Evolutionary conservation across 1,140 invertebrate species (phyloP).

Genomic region (Eufriesea mexicana): DNA sequence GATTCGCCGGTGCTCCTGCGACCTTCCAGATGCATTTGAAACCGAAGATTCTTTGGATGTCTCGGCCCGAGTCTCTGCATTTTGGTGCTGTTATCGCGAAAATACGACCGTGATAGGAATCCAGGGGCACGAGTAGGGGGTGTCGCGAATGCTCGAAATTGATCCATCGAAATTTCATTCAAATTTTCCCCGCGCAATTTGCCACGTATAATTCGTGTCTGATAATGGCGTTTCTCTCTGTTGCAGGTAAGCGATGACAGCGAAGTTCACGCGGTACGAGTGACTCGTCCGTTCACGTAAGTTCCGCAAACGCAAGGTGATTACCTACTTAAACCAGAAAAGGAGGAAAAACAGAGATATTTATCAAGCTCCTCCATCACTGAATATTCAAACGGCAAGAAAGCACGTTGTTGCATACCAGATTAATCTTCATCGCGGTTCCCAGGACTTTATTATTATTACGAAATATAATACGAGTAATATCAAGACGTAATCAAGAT

Average conservation of each 20-base stretch:
- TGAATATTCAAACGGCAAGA: constrained; percentile 7
- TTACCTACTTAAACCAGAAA: not conserved
- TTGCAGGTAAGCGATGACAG: constrained; percentile 51
- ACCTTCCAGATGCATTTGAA: not conserved
- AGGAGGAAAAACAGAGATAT: not conserved
- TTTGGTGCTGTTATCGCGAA: no score
- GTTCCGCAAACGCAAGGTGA: not conserved
- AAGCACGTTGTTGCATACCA: constrained; percentile 3
- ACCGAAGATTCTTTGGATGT: not conserved
- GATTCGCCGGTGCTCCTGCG: not conserved
- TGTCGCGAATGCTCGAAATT: no score
- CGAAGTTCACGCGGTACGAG: not conserved
- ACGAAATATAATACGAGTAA: not conserved
- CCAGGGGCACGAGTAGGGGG: no score
- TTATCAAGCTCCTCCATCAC: not conserved
- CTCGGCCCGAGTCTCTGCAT: not conserved
- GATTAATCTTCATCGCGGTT: constrained; percentile 5
- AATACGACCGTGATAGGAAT: no score
- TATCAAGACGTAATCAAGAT: constrained; percentile 10
- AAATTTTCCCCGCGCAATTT: no score
- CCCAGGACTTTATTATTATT: constrained; percentile 1
- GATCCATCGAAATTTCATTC: no score
- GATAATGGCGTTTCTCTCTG: constrained; percentile 25
- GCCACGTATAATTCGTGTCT: not conserved
- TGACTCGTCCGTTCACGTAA: not conserved